Percentiles rank a stretch among this genome's conserved stretches.
Evolutionary conservation across 2,797 vertebrate genomes (phyloP).

Genomic region (Limnodromus scolopaceus): DNA sequence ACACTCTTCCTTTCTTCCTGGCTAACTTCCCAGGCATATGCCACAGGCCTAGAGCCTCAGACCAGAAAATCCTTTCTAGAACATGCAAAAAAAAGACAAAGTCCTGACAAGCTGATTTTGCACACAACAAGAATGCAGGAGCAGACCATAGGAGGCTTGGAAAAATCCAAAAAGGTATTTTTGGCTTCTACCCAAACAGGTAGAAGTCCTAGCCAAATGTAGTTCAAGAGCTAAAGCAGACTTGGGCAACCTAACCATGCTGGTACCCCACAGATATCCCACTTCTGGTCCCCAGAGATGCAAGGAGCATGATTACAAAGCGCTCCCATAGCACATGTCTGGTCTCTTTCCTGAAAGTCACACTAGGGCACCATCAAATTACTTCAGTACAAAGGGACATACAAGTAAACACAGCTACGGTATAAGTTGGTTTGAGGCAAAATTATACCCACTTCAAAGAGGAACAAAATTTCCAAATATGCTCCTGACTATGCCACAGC

Average conservation of each 20-base stretch:
- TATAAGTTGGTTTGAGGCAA: background rate
- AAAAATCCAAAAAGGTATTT: background rate
- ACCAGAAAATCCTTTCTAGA: background rate
- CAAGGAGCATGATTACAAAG: background rate
- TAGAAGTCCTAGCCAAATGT: background rate
- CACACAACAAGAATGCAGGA: background rate
- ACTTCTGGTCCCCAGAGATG: accelerated
- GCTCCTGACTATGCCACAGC: background rate
- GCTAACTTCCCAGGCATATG: background rate
- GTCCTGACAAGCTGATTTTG: background rate
- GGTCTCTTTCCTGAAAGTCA: background rate
- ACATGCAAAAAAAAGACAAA: background rate
- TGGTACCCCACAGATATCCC: background rate
- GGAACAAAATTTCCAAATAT: background rate
- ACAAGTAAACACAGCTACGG: background rate
- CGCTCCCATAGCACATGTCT: background rate
- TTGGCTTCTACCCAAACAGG: background rate
- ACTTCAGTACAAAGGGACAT: background rate
- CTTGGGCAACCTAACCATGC: accelerated
- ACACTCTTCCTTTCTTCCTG: background rate
- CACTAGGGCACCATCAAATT: background rate
- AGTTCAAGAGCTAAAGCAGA: background rate
- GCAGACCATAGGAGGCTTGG: background rate
- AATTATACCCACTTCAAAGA: background rate
- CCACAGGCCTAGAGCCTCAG: background rate